These are phyloP conservation scores for Lutra lutra DNA, from an alignment of 2,797 vertebrate genomes.

Conservation along the genomic window DNA sequence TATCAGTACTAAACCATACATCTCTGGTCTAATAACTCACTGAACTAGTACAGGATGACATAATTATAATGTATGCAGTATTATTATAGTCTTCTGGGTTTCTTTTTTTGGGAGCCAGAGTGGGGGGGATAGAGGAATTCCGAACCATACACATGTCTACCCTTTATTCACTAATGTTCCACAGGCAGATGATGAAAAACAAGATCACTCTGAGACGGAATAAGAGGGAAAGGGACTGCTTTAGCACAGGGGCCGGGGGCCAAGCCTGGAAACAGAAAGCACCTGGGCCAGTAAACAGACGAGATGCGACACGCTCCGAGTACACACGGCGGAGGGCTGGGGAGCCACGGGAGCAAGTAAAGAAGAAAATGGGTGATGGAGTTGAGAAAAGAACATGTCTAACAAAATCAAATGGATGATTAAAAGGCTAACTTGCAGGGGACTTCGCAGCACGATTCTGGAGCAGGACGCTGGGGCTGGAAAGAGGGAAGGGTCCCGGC, in stretches of 20 bases:
- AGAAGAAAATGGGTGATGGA: neutral
- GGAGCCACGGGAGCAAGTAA: neutral
- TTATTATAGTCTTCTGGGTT: neutral
- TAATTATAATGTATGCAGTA: neutral
- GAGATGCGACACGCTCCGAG: fast-evolving
- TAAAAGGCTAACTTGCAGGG: no score
- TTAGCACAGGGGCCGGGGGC: no score
- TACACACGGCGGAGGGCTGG: neutral
- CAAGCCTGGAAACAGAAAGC: neutral
- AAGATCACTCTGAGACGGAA: neutral
- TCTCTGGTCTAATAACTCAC: neutral
- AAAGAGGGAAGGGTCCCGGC: neutral
- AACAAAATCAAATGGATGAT: neutral
- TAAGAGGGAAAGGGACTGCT: neutral
- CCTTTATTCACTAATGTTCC: neutral
- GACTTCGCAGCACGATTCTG: neutral
- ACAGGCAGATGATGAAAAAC: neutral
- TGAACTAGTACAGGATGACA: neutral
- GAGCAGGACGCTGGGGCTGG: neutral
- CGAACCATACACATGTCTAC: neutral
- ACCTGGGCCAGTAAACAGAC: neutral
- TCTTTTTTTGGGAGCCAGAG: neutral
- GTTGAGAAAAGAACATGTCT: neutral
- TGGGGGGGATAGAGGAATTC: neutral
- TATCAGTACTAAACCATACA: neutral